phyloP scores from a whole-genome alignment of 2,113 vertebrate species.

The Macheiramphus alcinus region DNA sequence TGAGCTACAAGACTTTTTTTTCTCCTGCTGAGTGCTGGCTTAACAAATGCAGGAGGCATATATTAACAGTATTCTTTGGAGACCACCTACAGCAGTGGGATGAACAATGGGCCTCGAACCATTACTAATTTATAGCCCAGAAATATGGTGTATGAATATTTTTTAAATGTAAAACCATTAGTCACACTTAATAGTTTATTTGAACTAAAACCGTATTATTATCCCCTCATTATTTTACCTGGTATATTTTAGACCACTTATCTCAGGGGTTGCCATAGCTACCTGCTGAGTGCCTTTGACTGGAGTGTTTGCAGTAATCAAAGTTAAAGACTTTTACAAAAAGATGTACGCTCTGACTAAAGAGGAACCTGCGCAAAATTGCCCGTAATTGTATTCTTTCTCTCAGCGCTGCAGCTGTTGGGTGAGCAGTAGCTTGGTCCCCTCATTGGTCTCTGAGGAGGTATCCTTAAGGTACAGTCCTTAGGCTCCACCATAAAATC shows the following conservation, averaged over 20 bases:
- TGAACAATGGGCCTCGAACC: constrained; percentile 26
- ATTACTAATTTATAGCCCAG: constrained; percentile 36
- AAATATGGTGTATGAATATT: neutral
- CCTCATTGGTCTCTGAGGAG: neutral
- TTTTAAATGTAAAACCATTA: constrained; percentile 45
- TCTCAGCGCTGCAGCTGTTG: neutral
- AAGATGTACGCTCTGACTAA: neutral
- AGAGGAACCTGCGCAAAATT: constrained; percentile 6
- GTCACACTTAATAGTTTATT: constrained; percentile 55
- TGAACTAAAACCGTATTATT: constrained; percentile 47
- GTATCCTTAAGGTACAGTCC: neutral
- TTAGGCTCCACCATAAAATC: neutral
- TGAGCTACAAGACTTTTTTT: neutral
- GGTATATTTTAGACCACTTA: constrained; percentile 46
- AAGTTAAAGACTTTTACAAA: constrained; percentile 33
- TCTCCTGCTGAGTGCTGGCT: neutral
- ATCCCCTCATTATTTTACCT: constrained; percentile 55
- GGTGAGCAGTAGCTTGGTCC: neutral
- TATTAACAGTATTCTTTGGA: constrained; percentile 11
- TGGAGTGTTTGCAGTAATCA: constrained; percentile 53
- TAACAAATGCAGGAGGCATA: constrained; percentile 31
- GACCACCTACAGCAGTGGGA: constrained; percentile 35
- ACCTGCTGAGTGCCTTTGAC: constrained; percentile 50
- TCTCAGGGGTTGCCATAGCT: constrained; percentile 53
- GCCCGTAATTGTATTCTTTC: neutral